Conservation (phyloP, 2,113 vertebrate species). For the Xiphophorus maculatus region DNA sequence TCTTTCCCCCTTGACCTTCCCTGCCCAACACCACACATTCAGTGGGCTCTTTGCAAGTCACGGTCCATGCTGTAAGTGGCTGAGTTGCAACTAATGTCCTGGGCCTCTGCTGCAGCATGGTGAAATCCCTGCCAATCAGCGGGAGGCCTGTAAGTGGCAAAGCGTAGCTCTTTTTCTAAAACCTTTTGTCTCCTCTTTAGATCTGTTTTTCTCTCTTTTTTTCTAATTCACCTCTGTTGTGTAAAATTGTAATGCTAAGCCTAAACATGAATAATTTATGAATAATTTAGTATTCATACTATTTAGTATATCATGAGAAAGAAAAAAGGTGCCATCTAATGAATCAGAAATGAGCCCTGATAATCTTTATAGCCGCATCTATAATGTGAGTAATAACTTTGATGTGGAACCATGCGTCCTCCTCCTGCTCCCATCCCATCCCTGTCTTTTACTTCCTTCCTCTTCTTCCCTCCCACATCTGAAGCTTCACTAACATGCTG, state of each 20-base stretch:
- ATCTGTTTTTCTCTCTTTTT: conserved; percentile 63
- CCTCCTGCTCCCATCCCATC: conserved; percentile 70
- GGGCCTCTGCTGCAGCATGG: conserved; percentile 59
- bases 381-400: conserved; percentile 76
- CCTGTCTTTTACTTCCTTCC: conserved; percentile 78
- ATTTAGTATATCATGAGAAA: conserved; percentile 44
- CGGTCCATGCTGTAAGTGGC: conserved; percentile 96
- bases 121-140: conserved; percentile 32
- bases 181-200: conserved; percentile 25
- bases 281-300: conserved; percentile 46
- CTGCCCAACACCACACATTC: conserved; percentile 9
- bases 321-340: conserved; percentile 56
- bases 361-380: conserved; percentile 55
- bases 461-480: conserved; percentile 85
- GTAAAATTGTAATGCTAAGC: conserved; percentile 35
- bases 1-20: conserved; percentile 15
- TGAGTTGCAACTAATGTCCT: conserved; percentile 76
- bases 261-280: conserved; percentile 21
- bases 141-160: conserved; percentile 94
- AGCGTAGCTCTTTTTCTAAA: conserved; percentile 39
- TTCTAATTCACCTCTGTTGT: conserved; percentile 3
- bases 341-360: conserved; percentile 36
- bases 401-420: conserved; percentile 81
- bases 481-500: conserved; percentile 99
- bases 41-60: conserved; percentile 51